Conservation (phyloP, 2,113 vertebrate genomes). For the Pollachius pollachius region DNA sequence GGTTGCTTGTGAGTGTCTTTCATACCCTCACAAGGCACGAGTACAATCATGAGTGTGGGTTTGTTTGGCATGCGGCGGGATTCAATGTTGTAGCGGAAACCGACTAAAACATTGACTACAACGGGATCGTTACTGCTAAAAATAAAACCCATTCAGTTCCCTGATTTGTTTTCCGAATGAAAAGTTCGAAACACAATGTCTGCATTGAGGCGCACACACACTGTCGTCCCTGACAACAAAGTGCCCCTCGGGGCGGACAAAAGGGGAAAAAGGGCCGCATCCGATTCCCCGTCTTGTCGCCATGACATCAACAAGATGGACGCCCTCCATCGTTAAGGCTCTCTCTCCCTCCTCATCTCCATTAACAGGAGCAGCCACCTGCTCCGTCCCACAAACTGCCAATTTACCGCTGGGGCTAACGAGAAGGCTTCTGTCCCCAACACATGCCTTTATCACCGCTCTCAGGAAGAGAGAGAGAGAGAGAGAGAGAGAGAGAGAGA, state of each 20-base stretch:
- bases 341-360: slow-evolving; percentile 7
- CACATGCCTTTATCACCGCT: too few relatives aligned
- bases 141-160: too few relatives aligned
- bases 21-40: slow-evolving; percentile 37
- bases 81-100: slow-evolving; percentile 21
- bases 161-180: too few relatives aligned
- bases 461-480: too few relatives aligned
- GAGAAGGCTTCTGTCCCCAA: background rate
- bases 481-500: too few relatives aligned
- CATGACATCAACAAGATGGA: slow-evolving; percentile 5
- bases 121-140: too few relatives aligned
- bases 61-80: slow-evolving; percentile 30
- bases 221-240: slow-evolving; percentile 8
- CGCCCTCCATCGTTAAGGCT: slow-evolving; percentile 9
- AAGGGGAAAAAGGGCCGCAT: too few relatives aligned
- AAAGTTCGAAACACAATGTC: too few relatives aligned
- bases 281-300: too few relatives aligned
- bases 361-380: slow-evolving; percentile 23
- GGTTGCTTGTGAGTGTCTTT: slow-evolving; percentile 44
- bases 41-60: too few relatives aligned
- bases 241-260: too few relatives aligned
- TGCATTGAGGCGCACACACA: background rate
- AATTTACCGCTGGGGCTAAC: slow-evolving; percentile 19
- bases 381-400: slow-evolving; percentile 4
- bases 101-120: too few relatives aligned